These are phyloP conservation scores for Oscarella lobularis DNA, from an alignment of 37 sponge, comb jelly and placozoan species.

Conservation along the genomic window DNA sequence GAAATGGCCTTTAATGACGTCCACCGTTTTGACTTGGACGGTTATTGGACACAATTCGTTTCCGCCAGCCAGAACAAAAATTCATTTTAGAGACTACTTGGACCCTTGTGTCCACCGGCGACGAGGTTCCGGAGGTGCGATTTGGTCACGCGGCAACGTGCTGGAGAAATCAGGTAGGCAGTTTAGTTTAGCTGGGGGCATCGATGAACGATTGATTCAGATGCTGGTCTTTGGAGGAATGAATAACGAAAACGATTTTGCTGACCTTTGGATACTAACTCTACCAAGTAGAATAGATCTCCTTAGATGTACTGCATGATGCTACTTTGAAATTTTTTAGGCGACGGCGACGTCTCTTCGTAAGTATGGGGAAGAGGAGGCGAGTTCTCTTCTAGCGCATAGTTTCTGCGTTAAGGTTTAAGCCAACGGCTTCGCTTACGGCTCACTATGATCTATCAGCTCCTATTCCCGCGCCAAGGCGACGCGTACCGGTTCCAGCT, in stretches of 20 bases:
- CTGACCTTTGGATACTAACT: constrained; percentile 36
- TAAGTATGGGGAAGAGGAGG: neutral
- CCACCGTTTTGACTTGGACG: neutral
- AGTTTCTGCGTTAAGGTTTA: constrained; percentile 5
- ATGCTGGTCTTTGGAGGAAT: constrained; percentile 46
- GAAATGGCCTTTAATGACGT: neutral
- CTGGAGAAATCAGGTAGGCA: constrained; percentile 10
- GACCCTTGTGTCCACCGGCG: neutral
- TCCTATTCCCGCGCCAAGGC: constrained; percentile 46
- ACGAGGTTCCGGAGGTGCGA: neutral
- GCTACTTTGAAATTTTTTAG: no score
- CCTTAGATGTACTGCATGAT: neutral
- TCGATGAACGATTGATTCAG: no score
- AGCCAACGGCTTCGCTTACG: constrained; percentile 29
- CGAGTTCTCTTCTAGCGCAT: neutral
- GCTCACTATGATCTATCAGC: constrained; percentile 12
- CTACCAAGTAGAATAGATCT: neutral
- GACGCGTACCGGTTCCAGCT: constrained; percentile 14
- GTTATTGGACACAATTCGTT: no score
- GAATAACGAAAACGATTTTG: constrained; percentile 22
- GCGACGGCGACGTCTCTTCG: neutral
- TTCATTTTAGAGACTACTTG: neutral
- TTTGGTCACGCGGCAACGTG: constrained; percentile 7
- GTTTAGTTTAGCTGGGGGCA: neutral
- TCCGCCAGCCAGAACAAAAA: no score